Evolutionary conservation across 2,797 vertebrate species (phyloP), one percentile per base, ranked within the genome.

Genomic region (Columba guinea): DNA sequence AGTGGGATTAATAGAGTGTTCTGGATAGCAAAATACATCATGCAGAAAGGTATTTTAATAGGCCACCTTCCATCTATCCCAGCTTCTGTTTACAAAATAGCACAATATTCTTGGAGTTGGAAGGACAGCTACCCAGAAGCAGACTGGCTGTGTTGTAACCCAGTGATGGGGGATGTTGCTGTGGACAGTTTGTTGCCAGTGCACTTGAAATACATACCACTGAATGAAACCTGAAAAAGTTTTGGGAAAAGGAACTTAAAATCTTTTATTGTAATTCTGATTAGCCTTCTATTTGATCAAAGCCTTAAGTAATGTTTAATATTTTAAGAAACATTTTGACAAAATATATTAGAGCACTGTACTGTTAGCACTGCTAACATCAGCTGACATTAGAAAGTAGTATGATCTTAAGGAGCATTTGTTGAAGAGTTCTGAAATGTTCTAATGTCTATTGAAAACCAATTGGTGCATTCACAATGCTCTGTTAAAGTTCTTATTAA

Each of bases 251-350:
- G 12, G 35, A 76, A 56, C 48, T 79, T 78, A 14, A 62, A 65
- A 30, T 55, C 13, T 89, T 92, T 80, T 67, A 59, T 21, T 60
- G 32, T 53, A 85, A 74, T 89, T 80, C 52, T 89, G 19, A 34
- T 56, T 89, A 87, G 11, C 7, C 28, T 6, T 85, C 46, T 93
- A 53, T 89, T 82, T 92, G 37, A 84, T 89, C 51, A 59, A 60
- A 90, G 55, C 17, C 60, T 87, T 90, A 84, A 83, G 39, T 89
- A 74, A 75, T 55, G 32, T 93, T 94, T 89, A 93, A 85, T 83
- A 91, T 95, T 95, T 94, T 75, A 93, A 89, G 84, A 87, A 82
- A 53, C 15, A 14, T 79, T 92, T 91, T 90, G 67, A 82, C 52
- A 90, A 56, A 89, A 85, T 77, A 41, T 41, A 44, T 90, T 87